Percentiles rank a stretch among this genome's conserved stretches.
Conservation (phyloP, 2,797 vertebrate species). For the Salmo trutta region DNA sequence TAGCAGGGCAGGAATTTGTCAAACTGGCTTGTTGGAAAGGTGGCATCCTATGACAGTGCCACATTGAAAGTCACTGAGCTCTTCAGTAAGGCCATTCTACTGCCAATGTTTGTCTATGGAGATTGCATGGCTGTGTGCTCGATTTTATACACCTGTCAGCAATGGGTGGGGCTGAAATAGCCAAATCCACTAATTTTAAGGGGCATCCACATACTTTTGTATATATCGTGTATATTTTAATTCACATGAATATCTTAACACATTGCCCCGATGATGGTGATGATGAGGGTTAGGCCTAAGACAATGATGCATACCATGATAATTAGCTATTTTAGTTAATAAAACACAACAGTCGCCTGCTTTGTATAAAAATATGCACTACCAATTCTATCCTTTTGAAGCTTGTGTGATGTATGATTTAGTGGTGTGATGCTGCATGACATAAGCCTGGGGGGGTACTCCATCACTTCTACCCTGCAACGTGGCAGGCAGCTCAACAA, state of each 20-base stretch:
- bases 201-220: not conserved
- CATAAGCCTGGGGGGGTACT: not conserved
- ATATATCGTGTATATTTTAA: not conserved
- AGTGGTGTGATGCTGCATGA: not conserved
- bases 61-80: too few relatives aligned
- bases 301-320: slow-evolving; percentile 7
- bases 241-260: not conserved
- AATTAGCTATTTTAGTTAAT: not conserved
- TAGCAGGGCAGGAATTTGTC: too few relatives aligned
- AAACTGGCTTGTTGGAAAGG: too few relatives aligned
- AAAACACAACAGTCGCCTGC: not conserved
- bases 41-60: too few relatives aligned
- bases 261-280: not conserved
- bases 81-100: too few relatives aligned
- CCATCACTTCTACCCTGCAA: not conserved
- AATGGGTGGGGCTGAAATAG: too few relatives aligned
- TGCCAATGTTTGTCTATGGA: too few relatives aligned
- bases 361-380: not conserved
- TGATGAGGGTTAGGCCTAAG: not conserved
- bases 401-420: not conserved
- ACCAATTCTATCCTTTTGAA: not conserved
- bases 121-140: too few relatives aligned
- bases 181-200: too few relatives aligned
- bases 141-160: too few relatives aligned
- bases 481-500: slow-evolving; percentile 4